Evolutionary conservation across 1,140 invertebrate species (phyloP).

Genomic region (Tenebrio molitor): DNA sequence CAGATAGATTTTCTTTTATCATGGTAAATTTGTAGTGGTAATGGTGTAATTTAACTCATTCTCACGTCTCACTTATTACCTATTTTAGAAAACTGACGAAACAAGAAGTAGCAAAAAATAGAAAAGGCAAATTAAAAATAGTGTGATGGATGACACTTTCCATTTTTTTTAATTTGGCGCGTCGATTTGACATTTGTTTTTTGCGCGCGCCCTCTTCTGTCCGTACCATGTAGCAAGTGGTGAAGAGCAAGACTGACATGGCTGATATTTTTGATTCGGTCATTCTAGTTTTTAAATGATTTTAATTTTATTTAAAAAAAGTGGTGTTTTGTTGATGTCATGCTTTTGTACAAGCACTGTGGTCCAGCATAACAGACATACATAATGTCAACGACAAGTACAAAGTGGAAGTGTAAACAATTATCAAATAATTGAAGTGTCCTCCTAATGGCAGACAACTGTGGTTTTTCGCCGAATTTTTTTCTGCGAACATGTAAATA

Average conservation of each 20-base stretch:
- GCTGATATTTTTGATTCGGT: constrained; percentile 58
- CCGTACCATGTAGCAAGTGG: neutral
- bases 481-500: constrained; percentile 55
- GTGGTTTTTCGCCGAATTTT: constrained; percentile 41
- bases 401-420: constrained; percentile 46
- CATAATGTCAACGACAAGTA: constrained; percentile 42
- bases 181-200: neutral
- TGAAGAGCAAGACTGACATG: constrained; percentile 55
- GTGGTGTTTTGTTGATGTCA: constrained; percentile 15
- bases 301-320: constrained; percentile 45
- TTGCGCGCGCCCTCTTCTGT: neutral
- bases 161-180: constrained; percentile 10
- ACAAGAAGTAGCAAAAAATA: too few species aligned
- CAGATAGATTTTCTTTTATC: too few species aligned
- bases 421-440: constrained; percentile 49
- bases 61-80: too few species aligned
- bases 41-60: too few species aligned
- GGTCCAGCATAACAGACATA: neutral
- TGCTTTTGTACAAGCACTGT: constrained; percentile 1
- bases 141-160: too few species aligned
- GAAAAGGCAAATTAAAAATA: too few species aligned
- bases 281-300: constrained; percentile 55
- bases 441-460: constrained; percentile 51
- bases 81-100: too few species aligned
- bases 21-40: too few species aligned